phyloP scores from a whole-genome alignment of 2,797 vertebrate genomes.

The Rhincodon typus region DNA sequence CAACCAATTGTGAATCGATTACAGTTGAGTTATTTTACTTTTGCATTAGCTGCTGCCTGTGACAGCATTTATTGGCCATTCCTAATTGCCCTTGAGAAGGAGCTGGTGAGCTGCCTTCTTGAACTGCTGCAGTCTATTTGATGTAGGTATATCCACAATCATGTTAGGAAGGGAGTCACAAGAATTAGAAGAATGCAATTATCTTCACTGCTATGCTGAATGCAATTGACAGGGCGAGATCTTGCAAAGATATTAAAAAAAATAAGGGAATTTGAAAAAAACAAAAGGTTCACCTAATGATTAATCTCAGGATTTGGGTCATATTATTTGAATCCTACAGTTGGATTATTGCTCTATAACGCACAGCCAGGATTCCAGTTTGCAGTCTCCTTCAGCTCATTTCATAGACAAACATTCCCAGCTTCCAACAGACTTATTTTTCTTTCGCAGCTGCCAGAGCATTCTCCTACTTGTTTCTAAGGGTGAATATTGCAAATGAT shows the following conservation, averaged over 20 bases:
- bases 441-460: neutral
- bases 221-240: no score
- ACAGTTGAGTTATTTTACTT: neutral
- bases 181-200: neutral
- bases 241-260: neutral
- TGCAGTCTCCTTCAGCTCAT: neutral
- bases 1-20: neutral
- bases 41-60: no score
- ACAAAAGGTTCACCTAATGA: neutral
- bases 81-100: no score
- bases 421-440: neutral
- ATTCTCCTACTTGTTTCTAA: neutral
- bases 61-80: no score
- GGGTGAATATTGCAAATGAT: neutral
- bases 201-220: no score
- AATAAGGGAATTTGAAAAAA: neutral
- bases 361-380: neutral
- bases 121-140: no score
- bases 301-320: neutral
- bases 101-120: no score
- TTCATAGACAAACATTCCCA: neutral
- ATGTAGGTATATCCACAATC: no score
- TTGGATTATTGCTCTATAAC: neutral
- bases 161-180: neutral
- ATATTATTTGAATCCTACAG: neutral